Evolutionary conservation across 2,888 invertebrate genomes (phyloP).

Genomic region (Pammene aurita): DNA sequence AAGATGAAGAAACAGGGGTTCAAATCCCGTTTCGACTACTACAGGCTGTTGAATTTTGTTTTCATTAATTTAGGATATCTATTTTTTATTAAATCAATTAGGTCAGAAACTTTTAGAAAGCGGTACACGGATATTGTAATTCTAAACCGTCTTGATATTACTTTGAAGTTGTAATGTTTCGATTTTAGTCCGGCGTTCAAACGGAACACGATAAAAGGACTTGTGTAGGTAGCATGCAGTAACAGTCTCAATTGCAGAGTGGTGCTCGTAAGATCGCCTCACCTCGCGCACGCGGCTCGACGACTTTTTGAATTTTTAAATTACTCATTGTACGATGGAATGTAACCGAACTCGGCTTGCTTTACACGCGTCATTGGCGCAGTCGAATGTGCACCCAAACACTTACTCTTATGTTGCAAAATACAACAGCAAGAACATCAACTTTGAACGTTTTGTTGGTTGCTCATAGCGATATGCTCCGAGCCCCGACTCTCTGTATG

Average conservation of each 20-base stretch:
- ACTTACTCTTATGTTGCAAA: slow-evolving; percentile 65
- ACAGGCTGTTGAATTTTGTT: too few relatives aligned
- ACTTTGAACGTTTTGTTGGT: slow-evolving; percentile 58
- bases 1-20: too few relatives aligned
- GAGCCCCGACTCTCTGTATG: slow-evolving; percentile 72
- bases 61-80: too few relatives aligned
- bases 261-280: slow-evolving; percentile 74
- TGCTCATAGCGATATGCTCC: slow-evolving; percentile 57
- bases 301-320: slow-evolving; percentile 85
- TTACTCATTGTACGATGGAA: slow-evolving; percentile 84
- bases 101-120: too few relatives aligned
- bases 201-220: slow-evolving; percentile 4
- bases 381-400: slow-evolving; percentile 71
- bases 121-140: too few relatives aligned
- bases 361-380: slow-evolving; percentile 55
- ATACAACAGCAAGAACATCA: slow-evolving; percentile 52
- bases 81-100: too few relatives aligned
- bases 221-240: slow-evolving; percentile 59
- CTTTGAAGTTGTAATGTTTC: not conserved
- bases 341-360: slow-evolving; percentile 67
- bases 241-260: slow-evolving; percentile 79
- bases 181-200: slow-evolving; percentile 14
- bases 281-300: slow-evolving; percentile 73
- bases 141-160: too few relatives aligned
- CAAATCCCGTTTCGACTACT: too few relatives aligned